phyloP scores from a whole-genome alignment of 1,140 invertebrate genomes.

The Dryas iulia region DNA sequence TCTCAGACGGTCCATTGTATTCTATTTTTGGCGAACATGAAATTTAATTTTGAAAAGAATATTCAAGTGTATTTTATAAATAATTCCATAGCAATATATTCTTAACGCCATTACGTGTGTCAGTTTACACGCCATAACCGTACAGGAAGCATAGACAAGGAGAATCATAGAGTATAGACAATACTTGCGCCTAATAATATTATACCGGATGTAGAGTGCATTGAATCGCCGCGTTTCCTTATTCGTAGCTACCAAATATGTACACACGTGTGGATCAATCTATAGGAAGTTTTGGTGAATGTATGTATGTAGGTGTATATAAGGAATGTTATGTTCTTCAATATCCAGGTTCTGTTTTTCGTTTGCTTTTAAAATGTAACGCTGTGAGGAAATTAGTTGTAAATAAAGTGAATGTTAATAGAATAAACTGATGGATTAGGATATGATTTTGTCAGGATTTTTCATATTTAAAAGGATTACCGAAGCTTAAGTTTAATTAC shows the following conservation, averaged over 20 bases:
- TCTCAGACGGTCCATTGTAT: neutral
- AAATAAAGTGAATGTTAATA: too few species aligned
- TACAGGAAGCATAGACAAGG: constrained; percentile 48
- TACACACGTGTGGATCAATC: constrained; percentile 36
- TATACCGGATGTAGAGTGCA: constrained; percentile 54
- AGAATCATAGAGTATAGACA: constrained; percentile 56
- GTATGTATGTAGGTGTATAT: constrained; percentile 12
- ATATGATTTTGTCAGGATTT: too few species aligned
- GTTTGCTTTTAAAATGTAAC: too few species aligned
- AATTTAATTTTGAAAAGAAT: neutral
- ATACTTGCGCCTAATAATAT: constrained; percentile 46
- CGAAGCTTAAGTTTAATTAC: too few species aligned
- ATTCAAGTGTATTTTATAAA: neutral
- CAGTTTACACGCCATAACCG: constrained; percentile 32
- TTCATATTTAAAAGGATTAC: too few species aligned
- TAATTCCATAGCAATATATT: neutral
- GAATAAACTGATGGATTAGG: too few species aligned
- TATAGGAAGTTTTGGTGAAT: constrained; percentile 40
- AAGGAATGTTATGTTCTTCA: neutral
- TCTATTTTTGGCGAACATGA: neutral
- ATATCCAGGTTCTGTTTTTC: neutral
- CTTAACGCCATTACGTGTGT: constrained; percentile 16
- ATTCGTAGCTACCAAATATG: constrained; percentile 44
- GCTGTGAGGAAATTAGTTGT: too few species aligned
- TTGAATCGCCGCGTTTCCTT: constrained; percentile 51